Conservation (phyloP, 53 echinoderm and acorn worm species). For the Luidia sarsii region DNA sequence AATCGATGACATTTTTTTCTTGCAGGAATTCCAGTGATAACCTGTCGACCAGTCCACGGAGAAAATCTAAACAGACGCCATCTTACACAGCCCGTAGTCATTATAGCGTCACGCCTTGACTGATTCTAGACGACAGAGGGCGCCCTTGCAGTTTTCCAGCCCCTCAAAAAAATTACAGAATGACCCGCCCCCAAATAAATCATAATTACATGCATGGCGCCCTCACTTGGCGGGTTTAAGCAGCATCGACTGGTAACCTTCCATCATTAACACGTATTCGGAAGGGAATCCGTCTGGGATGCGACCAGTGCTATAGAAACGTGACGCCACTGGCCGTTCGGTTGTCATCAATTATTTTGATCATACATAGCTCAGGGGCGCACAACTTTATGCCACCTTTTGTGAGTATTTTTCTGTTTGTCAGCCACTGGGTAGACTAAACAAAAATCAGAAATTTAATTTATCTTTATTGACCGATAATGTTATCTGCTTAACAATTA, state of each 20-base stretch:
- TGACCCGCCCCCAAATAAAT: too few species aligned
- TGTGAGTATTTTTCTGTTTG: too few species aligned
- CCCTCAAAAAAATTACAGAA: too few species aligned
- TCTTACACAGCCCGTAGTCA: conserved; percentile 7
- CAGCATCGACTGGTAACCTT: conserved; percentile 15
- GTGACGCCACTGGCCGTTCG: conserved; percentile 44
- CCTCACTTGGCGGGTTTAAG: conserved; percentile 3
- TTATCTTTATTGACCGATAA: too few species aligned
- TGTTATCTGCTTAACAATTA: too few species aligned
- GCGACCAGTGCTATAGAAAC: conserved; percentile 42
- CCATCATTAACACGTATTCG: neutral
- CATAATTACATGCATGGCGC: neutral
- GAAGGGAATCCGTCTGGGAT: neutral
- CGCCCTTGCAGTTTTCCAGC: conserved; percentile 1
- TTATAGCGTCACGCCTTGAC: conserved; percentile 40
- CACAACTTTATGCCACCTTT: too few species aligned
- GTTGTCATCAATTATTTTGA: too few species aligned
- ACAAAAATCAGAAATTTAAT: too few species aligned
- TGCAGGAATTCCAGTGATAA: conserved; percentile 29
- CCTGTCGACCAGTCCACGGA: neutral
- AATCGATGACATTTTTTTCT: conserved; percentile 23
- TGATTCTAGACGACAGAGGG: conserved; percentile 53
- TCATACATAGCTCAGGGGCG: too few species aligned
- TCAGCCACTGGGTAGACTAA: too few species aligned
- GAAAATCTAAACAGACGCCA: conserved; percentile 47